A percentile compares a stretch with the other conserved stretches of the same genome.
Conservation (phyloP, 2,113 vertebrate genomes). For the Eidolon helvum region DNA sequence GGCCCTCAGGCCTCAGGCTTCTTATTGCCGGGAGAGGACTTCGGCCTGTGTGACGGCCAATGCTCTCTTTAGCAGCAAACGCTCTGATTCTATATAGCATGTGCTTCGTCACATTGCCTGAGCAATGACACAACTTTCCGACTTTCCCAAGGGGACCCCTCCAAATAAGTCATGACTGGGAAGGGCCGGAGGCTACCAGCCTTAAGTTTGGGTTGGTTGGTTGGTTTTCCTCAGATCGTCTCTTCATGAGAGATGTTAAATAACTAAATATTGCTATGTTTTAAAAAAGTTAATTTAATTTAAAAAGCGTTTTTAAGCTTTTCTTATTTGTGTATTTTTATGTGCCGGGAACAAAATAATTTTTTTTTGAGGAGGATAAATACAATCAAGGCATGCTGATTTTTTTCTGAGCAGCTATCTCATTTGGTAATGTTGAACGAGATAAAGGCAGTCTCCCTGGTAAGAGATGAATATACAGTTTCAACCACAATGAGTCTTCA, state of each 20-base stretch:
- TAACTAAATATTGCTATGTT: too few species aligned
- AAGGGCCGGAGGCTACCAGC: not conserved
- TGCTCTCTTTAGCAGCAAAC: not conserved
- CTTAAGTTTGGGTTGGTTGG: not conserved
- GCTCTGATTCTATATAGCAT: not conserved
- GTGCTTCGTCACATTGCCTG: rapidly evolving
- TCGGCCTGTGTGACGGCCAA: not conserved
- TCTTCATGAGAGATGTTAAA: not conserved
- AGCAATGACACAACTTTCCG: rapidly evolving
- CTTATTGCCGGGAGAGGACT: not conserved
- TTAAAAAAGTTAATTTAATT: not conserved
- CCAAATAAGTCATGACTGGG: not conserved
- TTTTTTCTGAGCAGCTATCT: not conserved
- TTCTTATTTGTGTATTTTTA: not conserved
- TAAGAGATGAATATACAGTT: not conserved
- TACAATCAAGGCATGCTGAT: not conserved
- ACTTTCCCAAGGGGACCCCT: not conserved
- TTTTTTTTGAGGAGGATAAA: not conserved
- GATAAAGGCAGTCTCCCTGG: not conserved
- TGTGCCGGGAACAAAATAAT: not conserved
- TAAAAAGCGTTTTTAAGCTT: not conserved
- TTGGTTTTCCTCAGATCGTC: not conserved
- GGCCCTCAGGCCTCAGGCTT: not conserved
- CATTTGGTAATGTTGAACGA: not conserved
- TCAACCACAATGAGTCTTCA: not conserved